phyloP scores from a whole-genome alignment of 2,113 vertebrate species.

The Pantherophis guttatus region DNA sequence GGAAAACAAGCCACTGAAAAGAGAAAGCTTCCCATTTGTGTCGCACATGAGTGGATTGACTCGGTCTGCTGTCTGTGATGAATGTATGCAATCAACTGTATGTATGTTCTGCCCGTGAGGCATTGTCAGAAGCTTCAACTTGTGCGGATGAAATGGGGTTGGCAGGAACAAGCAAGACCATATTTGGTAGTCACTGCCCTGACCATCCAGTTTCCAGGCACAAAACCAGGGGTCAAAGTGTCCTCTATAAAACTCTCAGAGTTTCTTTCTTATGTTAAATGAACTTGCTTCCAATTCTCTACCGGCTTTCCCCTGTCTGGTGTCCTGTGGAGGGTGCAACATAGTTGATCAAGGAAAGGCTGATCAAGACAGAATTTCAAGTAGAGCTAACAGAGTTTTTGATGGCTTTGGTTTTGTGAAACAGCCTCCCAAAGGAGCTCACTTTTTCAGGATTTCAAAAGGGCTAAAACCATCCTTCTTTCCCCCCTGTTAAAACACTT shows the following conservation, averaged over 20 bases:
- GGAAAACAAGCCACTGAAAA: not conserved
- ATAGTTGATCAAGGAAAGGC: not conserved
- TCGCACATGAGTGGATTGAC: not conserved
- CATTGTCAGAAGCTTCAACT: not conserved
- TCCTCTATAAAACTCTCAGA: not conserved
- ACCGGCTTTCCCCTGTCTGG: not conserved
- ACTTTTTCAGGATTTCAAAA: not conserved
- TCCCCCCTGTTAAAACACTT: not conserved
- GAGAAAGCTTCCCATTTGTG: not conserved
- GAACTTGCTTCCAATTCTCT: not conserved
- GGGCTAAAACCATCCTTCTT: not conserved
- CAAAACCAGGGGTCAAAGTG: not conserved
- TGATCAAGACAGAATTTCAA: not conserved
- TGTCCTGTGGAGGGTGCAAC: not conserved
- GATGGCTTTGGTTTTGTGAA: not conserved
- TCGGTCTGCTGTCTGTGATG: constrained; percentile 6
- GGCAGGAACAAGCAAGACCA: not conserved
- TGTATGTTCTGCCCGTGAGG: not conserved
- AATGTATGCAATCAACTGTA: constrained; percentile 18
- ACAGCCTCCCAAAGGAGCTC: not conserved
- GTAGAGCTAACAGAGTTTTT: not conserved
- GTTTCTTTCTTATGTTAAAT: not conserved
- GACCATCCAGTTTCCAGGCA: not conserved
- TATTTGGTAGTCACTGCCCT: not conserved
- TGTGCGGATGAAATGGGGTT: not conserved